Base-by-base conservation (phyloP, 2,888 invertebrate species). In the Tubulanus polymorphus region DNA sequence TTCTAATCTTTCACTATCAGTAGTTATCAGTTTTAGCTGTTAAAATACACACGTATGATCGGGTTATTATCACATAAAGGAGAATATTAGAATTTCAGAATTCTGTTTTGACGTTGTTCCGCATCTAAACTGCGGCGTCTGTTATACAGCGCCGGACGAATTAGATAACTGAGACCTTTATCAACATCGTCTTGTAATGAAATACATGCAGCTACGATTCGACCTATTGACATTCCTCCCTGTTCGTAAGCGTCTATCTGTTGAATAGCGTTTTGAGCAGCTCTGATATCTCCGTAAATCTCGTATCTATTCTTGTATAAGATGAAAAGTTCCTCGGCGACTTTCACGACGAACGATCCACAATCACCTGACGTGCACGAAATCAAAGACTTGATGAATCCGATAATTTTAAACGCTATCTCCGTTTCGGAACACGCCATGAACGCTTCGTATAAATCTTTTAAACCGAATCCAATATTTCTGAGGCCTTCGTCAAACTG, bases 161-260 rank as follows among this genome's bases (percentile, higher is more conserved):
- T n/a, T n/a, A n/a, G n/a, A n/a, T n/a, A n/a, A n/a, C n/a, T n/a
- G n/a, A n/a, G n/a, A n/a, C n/a, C n/a, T n/a, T n/a, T n/a, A n/a
- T n/a, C n/a, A n/a, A n/a, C n/a, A n/a, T n/a, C n/a, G n/a, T n/a
- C n/a, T n/a, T n/a, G 48, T 6, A 47, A n/a, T 8, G 48, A 47
- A 5, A 47, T 47, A n/a, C 48, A 47, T n/a, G 48, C 48, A 26
- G 26, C 48, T 6, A 47, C 48, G n/a, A 47, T 27, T 20, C 48
- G 3, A 3, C 48, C 48, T 8, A 47, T 47, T 8, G 26, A 12
- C n/a, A 47, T n/a, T 6, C 48, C n/a, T 8, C 48, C 27, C 27
- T 47, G 48, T 20, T 47, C 26, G 23, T 47, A 47, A 26, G 48
- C 48, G 3, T 47, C 27, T n/a, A 47, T n/a, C n/a, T 26, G n/a